Evolutionary conservation across 1,140 invertebrate species (phyloP).

Genomic region (Odontomachus brunneus): DNA sequence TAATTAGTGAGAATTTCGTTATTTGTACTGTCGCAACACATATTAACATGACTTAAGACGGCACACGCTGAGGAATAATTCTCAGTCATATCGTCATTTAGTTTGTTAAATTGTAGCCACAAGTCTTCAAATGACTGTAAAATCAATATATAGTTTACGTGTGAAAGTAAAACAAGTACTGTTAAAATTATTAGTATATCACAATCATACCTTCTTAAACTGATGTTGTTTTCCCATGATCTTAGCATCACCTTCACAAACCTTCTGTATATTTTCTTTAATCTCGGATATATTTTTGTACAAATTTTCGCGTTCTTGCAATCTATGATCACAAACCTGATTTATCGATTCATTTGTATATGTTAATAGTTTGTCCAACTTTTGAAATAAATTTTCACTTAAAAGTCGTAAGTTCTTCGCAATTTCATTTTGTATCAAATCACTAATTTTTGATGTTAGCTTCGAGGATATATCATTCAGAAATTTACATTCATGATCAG

Average conservation of each 20-base stretch:
- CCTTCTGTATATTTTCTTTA: slow-evolving; percentile 64
- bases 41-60: slow-evolving; percentile 67
- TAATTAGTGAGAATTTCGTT: slow-evolving; percentile 55
- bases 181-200: slow-evolving; percentile 1
- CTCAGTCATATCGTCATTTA: slow-evolving; percentile 62
- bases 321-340: slow-evolving; percentile 67
- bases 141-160: slow-evolving; percentile 26
- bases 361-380: slow-evolving; percentile 73
- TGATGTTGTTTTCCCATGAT: slow-evolving; percentile 69
- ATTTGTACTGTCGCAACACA: slow-evolving; percentile 65
- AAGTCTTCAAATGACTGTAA: slow-evolving; percentile 74
- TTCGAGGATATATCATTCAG: slow-evolving; percentile 67
- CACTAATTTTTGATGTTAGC: slow-evolving; percentile 74
- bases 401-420: slow-evolving; percentile 75
- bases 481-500: slow-evolving; percentile 70
- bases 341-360: slow-evolving; percentile 75
- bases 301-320: slow-evolving; percentile 71
- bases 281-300: slow-evolving; percentile 68
- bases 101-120: slow-evolving; percentile 70
- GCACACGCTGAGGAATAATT: slow-evolving; percentile 61
- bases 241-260: slow-evolving; percentile 68
- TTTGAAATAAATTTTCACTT: slow-evolving; percentile 70
- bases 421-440: slow-evolving; percentile 76
- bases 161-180: not conserved
- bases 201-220: slow-evolving; percentile 70